Evolutionary conservation across 2,113 vertebrate species (phyloP).

Genomic region (Coptodon rendalli): DNA sequence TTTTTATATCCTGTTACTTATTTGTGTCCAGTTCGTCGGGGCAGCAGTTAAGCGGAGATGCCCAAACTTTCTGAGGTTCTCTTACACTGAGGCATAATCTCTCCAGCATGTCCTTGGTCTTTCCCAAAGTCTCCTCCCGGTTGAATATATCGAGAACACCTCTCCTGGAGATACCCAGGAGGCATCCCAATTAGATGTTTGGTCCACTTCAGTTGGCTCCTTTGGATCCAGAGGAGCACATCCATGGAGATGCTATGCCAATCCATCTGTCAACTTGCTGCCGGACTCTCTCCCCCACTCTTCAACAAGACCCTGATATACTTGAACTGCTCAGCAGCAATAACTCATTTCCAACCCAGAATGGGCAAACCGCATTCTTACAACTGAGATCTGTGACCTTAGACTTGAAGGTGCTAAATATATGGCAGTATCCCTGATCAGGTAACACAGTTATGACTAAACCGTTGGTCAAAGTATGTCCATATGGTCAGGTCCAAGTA

Average conservation of each 20-base stretch:
- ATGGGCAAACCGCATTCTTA: neutral
- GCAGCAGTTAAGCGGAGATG: neutral
- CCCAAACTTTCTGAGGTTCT: neutral
- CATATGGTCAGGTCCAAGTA: neutral
- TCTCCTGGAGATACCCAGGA: neutral
- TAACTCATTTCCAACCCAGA: neutral
- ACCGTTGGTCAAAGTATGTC: neutral
- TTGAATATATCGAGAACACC: neutral
- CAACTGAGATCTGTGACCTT: neutral
- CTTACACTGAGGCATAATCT: neutral
- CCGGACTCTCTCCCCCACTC: neutral
- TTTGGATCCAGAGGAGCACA: neutral
- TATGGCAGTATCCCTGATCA: neutral
- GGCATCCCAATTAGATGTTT: neutral
- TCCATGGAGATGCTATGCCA: neutral
- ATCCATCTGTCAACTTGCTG: neutral
- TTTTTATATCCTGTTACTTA: neutral
- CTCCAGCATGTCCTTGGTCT: neutral
- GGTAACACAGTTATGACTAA: neutral
- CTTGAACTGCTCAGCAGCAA: neutral
- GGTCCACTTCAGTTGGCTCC: neutral
- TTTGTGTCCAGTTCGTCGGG: neutral
- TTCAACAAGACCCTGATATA: neutral
- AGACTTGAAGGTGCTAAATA: neutral
- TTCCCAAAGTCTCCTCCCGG: neutral